Conservation (phyloP, 2,797 vertebrate genomes). For the Xenentodon cancila region DNA sequence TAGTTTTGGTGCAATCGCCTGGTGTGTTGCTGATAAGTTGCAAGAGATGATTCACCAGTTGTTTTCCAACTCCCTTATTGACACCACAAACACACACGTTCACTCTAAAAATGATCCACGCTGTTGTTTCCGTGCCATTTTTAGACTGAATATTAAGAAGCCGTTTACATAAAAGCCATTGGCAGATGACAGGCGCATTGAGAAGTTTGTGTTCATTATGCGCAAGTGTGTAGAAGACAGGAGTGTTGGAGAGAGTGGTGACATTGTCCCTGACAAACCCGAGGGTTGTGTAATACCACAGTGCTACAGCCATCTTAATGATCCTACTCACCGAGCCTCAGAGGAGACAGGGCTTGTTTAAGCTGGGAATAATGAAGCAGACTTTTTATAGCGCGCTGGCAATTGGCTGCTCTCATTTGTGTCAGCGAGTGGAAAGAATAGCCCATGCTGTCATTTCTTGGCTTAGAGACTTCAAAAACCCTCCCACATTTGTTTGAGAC, state of each 20-base stretch:
- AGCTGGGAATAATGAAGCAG: constrained; percentile 74
- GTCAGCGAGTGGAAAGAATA: constrained; percentile 44
- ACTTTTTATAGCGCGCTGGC: constrained; percentile 63
- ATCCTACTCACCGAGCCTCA: constrained; percentile 67
- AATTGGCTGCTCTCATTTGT: constrained; percentile 58
- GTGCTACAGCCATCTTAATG: constrained; percentile 71
- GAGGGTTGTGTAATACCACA: constrained; percentile 51
- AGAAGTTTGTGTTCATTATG: constrained; percentile 56
- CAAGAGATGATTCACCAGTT: constrained; percentile 35
- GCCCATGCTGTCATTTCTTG: constrained; percentile 32
- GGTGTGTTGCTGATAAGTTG: constrained; percentile 9
- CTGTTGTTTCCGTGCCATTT: constrained; percentile 24
- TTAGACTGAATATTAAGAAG: constrained; percentile 27
- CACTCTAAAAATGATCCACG: neutral
- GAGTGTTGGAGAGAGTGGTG: constrained; percentile 37
- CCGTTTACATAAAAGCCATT: constrained; percentile 35
- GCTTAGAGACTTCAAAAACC: constrained; percentile 23
- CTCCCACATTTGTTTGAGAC: constrained; percentile 33
- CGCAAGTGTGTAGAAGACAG: constrained; percentile 32
- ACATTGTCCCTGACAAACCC: constrained; percentile 61
- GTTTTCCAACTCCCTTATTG: constrained; percentile 21
- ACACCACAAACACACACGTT: neutral
- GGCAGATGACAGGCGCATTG: constrained; percentile 50
- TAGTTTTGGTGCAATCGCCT: constrained; percentile 33
- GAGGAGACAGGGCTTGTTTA: constrained; percentile 68